Conservation (phyloP, 1,140 invertebrate genomes). For the Antheraea pernyi region DNA sequence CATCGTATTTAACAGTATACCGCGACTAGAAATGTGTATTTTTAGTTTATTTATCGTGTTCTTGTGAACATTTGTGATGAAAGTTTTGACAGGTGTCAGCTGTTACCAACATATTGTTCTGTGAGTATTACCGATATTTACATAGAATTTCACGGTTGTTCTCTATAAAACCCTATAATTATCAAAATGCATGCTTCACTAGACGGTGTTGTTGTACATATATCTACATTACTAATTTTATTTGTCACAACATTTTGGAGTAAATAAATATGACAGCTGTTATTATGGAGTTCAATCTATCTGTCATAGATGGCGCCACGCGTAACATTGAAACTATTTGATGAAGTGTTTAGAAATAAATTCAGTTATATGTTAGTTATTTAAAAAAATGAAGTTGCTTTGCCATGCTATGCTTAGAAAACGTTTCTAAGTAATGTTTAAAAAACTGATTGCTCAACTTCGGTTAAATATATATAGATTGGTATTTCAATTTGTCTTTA, state of each 20-base stretch:
- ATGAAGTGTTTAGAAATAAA: neutral
- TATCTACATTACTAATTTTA: conserved; percentile 1
- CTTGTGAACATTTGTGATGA: conserved; percentile 73
- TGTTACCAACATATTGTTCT: conserved; percentile 36
- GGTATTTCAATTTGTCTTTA: too few species aligned
- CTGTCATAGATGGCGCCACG: conserved; percentile 22
- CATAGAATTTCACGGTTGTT: neutral
- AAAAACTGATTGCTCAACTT: too few species aligned
- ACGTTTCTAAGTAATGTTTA: too few species aligned
- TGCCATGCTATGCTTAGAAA: too few species aligned
- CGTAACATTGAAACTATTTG: neutral
- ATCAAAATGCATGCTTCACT: neutral
- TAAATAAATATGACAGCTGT: conserved; percentile 23
- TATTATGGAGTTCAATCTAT: conserved; percentile 4
- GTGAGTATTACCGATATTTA: conserved; percentile 32
- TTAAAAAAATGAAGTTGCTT: too few species aligned
- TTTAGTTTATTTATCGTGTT: conserved; percentile 47
- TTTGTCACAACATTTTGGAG: conserved; percentile 11
- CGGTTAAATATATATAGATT: too few species aligned
- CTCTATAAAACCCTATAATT: neutral
- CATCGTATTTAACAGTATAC: conserved; percentile 32
- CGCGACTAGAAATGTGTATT: conserved; percentile 39
- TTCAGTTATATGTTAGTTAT: too few species aligned
- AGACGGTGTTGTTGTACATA: neutral
- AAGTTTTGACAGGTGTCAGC: conserved; percentile 74